phyloP scores from a whole-genome alignment of 2,888 invertebrate species.

The Monochamus alternatus region DNA sequence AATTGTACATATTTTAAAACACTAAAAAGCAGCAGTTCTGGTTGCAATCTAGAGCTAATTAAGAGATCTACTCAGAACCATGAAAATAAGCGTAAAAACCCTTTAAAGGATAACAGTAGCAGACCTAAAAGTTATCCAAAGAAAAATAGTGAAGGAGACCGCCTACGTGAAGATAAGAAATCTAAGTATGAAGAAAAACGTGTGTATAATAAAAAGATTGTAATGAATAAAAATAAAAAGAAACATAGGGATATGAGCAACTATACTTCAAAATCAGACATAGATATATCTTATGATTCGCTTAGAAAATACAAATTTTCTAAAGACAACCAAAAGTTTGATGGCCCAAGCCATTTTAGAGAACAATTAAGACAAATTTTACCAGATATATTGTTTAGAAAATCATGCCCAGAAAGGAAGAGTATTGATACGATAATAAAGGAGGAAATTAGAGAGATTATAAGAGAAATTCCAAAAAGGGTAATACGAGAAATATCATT shows the following conservation, averaged over 20 bases:
- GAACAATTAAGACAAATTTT: neutral
- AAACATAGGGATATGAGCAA: neutral
- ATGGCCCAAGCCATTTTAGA: neutral
- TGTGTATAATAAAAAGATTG: neutral
- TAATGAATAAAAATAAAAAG: neutral
- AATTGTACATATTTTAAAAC: slow-evolving; percentile 45
- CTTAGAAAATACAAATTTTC: neutral
- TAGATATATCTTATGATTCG: slow-evolving; percentile 40
- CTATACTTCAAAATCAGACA: slow-evolving; percentile 36
- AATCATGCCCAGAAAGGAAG: neutral
- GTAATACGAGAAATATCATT: neutral
- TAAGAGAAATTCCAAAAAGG: neutral
- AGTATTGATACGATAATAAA: neutral
- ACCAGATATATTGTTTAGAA: neutral
- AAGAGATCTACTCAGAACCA: neutral
- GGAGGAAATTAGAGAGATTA: neutral
- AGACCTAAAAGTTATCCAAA: neutral
- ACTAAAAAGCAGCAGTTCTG: slow-evolving; percentile 52
- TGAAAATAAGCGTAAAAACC: neutral
- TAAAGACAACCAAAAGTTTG: neutral
- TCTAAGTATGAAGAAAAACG: slow-evolving; percentile 1
- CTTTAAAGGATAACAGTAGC: neutral
- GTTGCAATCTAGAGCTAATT: slow-evolving; percentile 44
- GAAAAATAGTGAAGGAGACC: neutral
- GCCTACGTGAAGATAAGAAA: neutral